A percentile compares a stretch with the other conserved stretches of the same genome.
Evolutionary conservation across 92 coral and sea anemone species (phyloP).

Genomic region (Diadumene lineata): DNA sequence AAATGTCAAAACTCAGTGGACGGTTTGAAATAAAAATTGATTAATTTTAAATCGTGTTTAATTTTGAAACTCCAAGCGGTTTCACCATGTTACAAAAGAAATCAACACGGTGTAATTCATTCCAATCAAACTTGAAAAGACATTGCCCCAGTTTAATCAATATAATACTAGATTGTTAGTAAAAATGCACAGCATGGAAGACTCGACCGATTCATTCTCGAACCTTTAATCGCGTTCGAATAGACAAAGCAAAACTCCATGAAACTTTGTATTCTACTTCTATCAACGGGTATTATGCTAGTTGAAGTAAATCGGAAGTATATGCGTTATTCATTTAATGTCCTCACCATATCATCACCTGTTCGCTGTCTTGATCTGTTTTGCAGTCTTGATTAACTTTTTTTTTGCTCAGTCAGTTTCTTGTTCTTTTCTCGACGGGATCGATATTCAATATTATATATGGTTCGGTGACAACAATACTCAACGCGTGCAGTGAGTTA

Average conservation of each 20-base stretch:
- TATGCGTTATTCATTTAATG: conserved; percentile 24
- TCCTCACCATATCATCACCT: conserved; percentile 26
- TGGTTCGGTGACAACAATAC: background rate
- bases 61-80: conserved; percentile 23
- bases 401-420: conserved; percentile 9
- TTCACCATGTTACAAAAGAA: conserved; percentile 27
- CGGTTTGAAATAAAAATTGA: conserved; percentile 19
- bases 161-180: conserved; percentile 16
- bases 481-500: conserved; percentile 3
- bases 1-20: conserved; percentile 8
- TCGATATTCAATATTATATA: background rate
- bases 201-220: conserved; percentile 24
- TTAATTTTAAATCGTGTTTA: conserved; percentile 34
- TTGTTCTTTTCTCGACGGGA: conserved; percentile 25
- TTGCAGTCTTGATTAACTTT: conserved; percentile 14
- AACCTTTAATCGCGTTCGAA: conserved; percentile 31
- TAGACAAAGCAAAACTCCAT: conserved; percentile 26
- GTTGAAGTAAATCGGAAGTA: conserved; percentile 26
- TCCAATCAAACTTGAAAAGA: conserved; percentile 26
- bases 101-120: conserved; percentile 25
- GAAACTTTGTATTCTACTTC: conserved; percentile 23
- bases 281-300: conserved; percentile 27
- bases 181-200: conserved; percentile 15
- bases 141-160: conserved; percentile 21
- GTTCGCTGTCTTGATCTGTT: conserved; percentile 9